phyloP scores from a whole-genome alignment of 2,888 invertebrate species.

The Bruchidius siliquastri region DNA sequence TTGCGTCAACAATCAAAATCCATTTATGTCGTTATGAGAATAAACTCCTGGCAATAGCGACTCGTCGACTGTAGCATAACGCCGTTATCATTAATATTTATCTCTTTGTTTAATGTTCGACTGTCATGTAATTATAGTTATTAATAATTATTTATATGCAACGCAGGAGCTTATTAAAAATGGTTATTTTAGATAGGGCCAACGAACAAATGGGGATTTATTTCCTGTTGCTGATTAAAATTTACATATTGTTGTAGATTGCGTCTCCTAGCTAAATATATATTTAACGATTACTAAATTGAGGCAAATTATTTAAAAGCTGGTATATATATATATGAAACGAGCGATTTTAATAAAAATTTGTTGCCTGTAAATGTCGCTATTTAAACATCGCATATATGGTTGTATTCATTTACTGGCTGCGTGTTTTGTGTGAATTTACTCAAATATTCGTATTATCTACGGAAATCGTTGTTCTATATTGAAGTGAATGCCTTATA shows the following conservation, averaged over 20 bases:
- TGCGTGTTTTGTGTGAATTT: background rate
- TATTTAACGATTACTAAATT: background rate
- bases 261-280: background rate
- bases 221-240: slow-evolving; percentile 1
- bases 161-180: slow-evolving; percentile 10
- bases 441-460: background rate
- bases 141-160: slow-evolving; percentile 16
- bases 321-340: background rate
- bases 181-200: slow-evolving; percentile 5
- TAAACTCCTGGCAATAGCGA: background rate
- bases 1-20: too few species aligned
- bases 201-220: slow-evolving; percentile 1
- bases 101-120: slow-evolving; percentile 12
- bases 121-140: slow-evolving; percentile 14
- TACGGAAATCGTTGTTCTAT: background rate
- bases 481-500: background rate
- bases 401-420: background rate
- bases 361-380: background rate
- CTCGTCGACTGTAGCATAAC: background rate
- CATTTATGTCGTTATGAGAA: too few species aligned
- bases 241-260: slow-evolving; percentile 2
- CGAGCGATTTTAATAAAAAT: background rate
- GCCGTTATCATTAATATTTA: background rate
- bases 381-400: background rate
- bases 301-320: background rate